Percentiles rank a stretch among this genome's conserved stretches.
phyloP scores from a whole-genome alignment of 1,140 invertebrate genomes.

The Anoplophora glabripennis region DNA sequence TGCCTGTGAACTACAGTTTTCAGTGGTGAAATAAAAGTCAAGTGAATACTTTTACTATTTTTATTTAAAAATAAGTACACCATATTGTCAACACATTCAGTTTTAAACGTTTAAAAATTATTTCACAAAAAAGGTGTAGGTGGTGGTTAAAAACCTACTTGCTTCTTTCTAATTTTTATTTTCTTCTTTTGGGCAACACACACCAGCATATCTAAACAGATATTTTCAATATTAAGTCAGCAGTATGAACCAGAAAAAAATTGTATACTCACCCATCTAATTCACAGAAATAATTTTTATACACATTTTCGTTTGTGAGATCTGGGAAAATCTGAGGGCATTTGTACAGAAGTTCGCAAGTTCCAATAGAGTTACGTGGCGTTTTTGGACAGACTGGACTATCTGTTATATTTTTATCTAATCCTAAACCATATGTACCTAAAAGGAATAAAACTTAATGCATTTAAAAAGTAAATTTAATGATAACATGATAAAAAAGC shows the following conservation, averaged over 20 bases:
- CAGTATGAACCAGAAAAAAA: background rate
- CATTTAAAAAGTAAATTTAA: background rate
- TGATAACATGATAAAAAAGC: background rate
- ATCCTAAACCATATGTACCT: constrained; percentile 33
- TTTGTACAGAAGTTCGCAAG: constrained; percentile 33
- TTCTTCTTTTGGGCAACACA: constrained; percentile 1
- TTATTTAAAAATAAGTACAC: no score
- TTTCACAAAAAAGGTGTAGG: no score
- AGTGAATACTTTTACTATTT: no score
- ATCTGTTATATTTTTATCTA: constrained; percentile 26
- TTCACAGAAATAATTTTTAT: constrained; percentile 31
- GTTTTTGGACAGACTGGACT: constrained; percentile 23
- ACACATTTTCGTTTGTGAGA: constrained; percentile 26
- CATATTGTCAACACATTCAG: no score
- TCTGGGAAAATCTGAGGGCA: constrained; percentile 26
- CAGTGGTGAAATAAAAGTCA: no score
- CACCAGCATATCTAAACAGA: background rate
- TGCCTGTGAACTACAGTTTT: no score
- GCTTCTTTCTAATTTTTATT: no score
- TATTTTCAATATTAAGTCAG: background rate
- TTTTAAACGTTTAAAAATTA: no score
- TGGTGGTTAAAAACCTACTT: no score
- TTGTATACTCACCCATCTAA: constrained; percentile 22
- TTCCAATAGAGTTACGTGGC: constrained; percentile 23
- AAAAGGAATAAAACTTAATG: constrained; percentile 8